Evolutionary conservation across 2,113 vertebrate species (phyloP), one percentile per base, ranked within the genome.

Genomic region (Brachionichthys hirsutus): DNA sequence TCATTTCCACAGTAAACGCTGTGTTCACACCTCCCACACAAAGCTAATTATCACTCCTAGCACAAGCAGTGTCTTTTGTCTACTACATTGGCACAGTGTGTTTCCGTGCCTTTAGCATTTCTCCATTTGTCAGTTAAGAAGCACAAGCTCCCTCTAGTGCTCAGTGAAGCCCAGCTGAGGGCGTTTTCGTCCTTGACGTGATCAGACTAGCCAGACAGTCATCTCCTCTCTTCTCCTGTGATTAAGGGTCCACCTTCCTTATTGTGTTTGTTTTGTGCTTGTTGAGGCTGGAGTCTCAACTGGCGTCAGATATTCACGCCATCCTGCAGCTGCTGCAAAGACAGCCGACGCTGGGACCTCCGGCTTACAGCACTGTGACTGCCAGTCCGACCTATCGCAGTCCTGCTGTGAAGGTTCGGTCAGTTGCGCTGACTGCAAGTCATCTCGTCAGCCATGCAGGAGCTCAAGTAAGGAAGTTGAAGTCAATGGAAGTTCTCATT

Each of bases 251-350:
- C 41, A 9, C 46, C 38, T 38, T 3, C 41, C 12, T 56, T 11
- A 7, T 36, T 68, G 13, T 13, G 36, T 51, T 3, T 48, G 6
- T 4, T 24, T 42, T 20, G 9, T 38, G 45, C 54, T 75, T 60
- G 65, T 74, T 66, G 1, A 99, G 97, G 87, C 89, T 99, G 69
- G 97, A 99, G 91, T 94, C 94, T 67, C 97, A 98, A 84, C 94
- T 99, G 94, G 94, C 94, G 36, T 88, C 94, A 54, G 97, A 99
- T 36, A 96, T 99, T 73, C 96, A 98, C 84, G 92, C 91, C 60
- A 97, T 99, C 77, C 90, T 99, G 69, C 95, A 95, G 83, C 90
- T 99, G 61, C 88, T 99, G 56, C 97, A 98, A 83, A 95, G 93
- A 79, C 96, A 97, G 87, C 88, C 92, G 2, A 74, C 93, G 0